phyloP scores from a whole-genome alignment of 2,113 vertebrate species.

The Neoarius graeffei region DNA sequence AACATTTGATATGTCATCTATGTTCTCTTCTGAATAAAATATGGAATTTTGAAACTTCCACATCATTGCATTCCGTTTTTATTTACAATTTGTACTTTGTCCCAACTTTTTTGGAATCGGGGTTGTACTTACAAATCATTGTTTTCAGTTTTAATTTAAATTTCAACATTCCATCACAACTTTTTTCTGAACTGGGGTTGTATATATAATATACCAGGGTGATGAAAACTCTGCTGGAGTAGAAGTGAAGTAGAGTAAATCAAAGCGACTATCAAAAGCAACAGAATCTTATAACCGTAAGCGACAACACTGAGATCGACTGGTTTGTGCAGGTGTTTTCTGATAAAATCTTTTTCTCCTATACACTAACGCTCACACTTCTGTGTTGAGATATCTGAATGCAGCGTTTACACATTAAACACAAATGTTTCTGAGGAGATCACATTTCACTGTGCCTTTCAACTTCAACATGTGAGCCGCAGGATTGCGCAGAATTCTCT shows the following conservation, averaged over 20 bases:
- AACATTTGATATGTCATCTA: no score
- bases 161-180: no score
- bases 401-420: not conserved
- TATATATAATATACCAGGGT: not conserved
- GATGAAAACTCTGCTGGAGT: not conserved
- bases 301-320: not conserved
- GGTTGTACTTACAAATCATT: no score
- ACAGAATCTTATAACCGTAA: not conserved
- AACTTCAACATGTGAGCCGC: not conserved
- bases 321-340: slow-evolving; percentile 32
- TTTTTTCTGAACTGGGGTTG: no score
- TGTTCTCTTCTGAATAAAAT: no score
- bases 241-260: not conserved
- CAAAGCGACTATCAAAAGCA: not conserved
- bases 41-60: no score
- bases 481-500: not conserved
- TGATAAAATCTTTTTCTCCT: slow-evolving; percentile 41
- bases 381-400: not conserved
- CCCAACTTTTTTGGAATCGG: no score
- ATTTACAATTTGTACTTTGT: no score
- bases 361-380: slow-evolving; percentile 41
- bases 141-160: no score
- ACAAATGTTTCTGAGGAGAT: not conserved
- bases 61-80: no score
- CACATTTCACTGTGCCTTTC: not conserved